phyloP scores from a whole-genome alignment of 2,113 vertebrate genomes.

The Stercorarius parasiticus region DNA sequence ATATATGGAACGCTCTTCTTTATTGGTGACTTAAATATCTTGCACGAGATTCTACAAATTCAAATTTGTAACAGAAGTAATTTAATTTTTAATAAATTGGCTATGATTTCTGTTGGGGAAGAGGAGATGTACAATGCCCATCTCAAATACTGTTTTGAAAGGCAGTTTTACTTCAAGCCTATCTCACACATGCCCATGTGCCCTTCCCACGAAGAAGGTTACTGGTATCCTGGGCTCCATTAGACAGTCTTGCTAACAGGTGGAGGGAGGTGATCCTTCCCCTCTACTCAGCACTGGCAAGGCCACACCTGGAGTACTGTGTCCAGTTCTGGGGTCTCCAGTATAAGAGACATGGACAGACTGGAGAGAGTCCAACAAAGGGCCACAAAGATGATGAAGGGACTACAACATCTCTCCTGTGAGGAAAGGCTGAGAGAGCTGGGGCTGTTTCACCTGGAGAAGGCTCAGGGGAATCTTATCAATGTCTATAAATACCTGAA shows the following conservation, averaged over 20 bases:
- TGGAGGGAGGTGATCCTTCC: background rate
- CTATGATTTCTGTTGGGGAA: background rate
- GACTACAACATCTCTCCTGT: background rate
- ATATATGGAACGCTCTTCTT: background rate
- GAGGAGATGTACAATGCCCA: rapidly evolving
- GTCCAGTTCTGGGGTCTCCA: background rate
- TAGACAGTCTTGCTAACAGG: background rate
- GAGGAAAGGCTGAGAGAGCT: background rate
- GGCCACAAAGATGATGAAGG: background rate
- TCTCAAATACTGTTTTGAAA: background rate
- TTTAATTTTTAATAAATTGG: background rate
- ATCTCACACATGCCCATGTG: rapidly evolving
- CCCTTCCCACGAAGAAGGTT: background rate
- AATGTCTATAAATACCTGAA: background rate
- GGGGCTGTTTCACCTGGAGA: background rate
- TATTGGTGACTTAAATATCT: background rate
- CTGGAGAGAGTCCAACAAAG: background rate
- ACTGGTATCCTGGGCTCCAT: background rate
- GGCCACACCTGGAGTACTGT: background rate
- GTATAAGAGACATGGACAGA: background rate
- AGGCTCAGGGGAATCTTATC: rapidly evolving
- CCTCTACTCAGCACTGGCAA: background rate
- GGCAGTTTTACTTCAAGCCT: background rate
- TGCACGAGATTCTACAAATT: background rate
- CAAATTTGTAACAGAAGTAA: background rate